These are phyloP conservation scores for Venustaconcha ellipsiformis DNA, from an alignment of 1,140 invertebrate species.

Conservation along the genomic window DNA sequence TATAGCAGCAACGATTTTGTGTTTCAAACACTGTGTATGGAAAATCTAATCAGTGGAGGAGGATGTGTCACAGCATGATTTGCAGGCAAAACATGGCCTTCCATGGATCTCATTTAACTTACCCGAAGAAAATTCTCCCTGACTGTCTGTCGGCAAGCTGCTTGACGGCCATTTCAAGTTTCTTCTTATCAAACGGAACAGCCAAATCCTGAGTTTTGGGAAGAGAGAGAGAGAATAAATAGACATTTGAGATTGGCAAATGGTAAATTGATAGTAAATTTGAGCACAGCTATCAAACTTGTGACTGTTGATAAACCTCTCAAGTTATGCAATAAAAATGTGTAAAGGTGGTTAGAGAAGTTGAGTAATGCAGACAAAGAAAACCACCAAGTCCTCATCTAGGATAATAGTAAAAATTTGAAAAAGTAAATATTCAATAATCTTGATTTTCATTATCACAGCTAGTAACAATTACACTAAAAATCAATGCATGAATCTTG, in stretches of 20 bases:
- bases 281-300: background rate
- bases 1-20: too few species aligned
- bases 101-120: constrained; percentile 2
- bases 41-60: too few species aligned
- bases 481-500: too few species aligned
- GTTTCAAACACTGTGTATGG: too few species aligned
- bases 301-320: background rate
- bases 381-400: too few species aligned
- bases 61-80: too few species aligned
- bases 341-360: background rate
- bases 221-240: background rate
- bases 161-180: constrained; percentile 43
- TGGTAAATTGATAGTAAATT: background rate
- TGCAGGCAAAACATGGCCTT: too few species aligned
- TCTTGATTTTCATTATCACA: too few species aligned
- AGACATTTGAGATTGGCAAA: background rate
- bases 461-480: too few species aligned
- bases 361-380: too few species aligned
- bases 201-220: constrained; percentile 46
- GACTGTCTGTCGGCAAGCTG: constrained; percentile 38
- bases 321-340: background rate
- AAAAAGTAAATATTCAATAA: too few species aligned
- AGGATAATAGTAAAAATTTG: too few species aligned
- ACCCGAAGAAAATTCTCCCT: constrained; percentile 57
- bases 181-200: constrained; percentile 50